Percentiles rank a stretch among this genome's conserved stretches.
phyloP scores from a whole-genome alignment of 2,797 vertebrate genomes.

The Takifugu rubripes region DNA sequence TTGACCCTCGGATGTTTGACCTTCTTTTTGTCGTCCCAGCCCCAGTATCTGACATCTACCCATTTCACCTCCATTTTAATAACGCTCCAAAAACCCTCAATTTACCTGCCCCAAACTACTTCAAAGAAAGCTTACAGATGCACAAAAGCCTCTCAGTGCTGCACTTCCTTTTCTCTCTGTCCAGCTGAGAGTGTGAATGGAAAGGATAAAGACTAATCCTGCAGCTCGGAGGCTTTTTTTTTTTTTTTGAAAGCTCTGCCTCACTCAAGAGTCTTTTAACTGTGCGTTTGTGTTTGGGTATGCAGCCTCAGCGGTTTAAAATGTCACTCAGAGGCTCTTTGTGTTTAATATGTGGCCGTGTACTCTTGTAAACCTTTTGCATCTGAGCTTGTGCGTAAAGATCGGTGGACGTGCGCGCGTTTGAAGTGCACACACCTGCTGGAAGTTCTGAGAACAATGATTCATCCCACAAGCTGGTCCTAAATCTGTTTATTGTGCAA shows the following conservation, averaged over 20 bases:
- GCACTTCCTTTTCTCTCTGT: conserved; percentile 36
- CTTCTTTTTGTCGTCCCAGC: conserved; percentile 16
- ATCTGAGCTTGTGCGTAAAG: conserved; percentile 1
- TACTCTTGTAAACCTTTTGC: conserved; percentile 28
- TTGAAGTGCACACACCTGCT: conserved; percentile 70
- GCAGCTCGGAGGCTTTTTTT: conserved; percentile 28
- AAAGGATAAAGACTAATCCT: conserved; percentile 40
- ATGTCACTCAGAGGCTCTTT: conserved; percentile 16
- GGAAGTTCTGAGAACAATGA: conserved; percentile 48
- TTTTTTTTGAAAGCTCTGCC: conserved; percentile 16
- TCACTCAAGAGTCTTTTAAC: conserved; percentile 34
- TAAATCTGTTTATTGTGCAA: conserved; percentile 53
- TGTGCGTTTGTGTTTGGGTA: conserved; percentile 24
- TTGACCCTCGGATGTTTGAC: conserved; percentile 24
- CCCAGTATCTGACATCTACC: conserved; percentile 54
- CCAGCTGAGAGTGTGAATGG: conserved; percentile 42
- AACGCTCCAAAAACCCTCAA: conserved; percentile 46
- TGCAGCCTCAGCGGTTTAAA: conserved; percentile 21
- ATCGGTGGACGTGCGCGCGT: conserved; percentile 9
- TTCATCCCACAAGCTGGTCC: conserved; percentile 34
- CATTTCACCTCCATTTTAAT: conserved; percentile 63
- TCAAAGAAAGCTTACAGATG: conserved; percentile 51
- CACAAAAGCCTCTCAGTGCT: conserved; percentile 30
- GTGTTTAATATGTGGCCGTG: conserved; percentile 33
- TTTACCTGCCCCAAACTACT: conserved; percentile 54